These are phyloP conservation scores for Spondyliosoma cantharus DNA, from an alignment of 2,797 vertebrate species.

Conservation along the genomic window DNA sequence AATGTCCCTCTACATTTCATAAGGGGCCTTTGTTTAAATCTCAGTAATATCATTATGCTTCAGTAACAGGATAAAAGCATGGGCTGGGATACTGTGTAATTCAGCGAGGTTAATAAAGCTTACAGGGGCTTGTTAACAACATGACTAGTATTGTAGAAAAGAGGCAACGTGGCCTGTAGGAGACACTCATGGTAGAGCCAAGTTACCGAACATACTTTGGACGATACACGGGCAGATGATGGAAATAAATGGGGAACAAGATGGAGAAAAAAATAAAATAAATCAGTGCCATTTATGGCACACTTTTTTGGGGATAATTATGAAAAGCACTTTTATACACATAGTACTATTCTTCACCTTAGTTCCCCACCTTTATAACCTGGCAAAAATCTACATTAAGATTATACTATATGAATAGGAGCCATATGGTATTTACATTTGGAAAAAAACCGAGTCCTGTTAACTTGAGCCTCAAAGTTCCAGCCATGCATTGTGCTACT, in stretches of 20 bases:
- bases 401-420: constrained; percentile 82
- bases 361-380: constrained; percentile 66
- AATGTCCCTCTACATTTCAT: constrained; percentile 27
- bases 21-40: constrained; percentile 32
- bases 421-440: constrained; percentile 83
- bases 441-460: constrained; percentile 67
- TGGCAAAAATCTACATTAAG: constrained; percentile 79
- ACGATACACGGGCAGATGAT: constrained; percentile 44
- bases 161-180: constrained; percentile 24
- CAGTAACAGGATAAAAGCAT: constrained; percentile 61
- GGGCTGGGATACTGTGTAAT: constrained; percentile 41
- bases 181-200: constrained; percentile 42
- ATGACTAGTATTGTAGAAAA: constrained; percentile 37
- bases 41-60: constrained; percentile 49
- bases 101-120: constrained; percentile 50
- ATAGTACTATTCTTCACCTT: constrained; percentile 67
- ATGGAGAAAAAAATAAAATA: neutral
- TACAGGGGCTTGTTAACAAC: constrained; percentile 45
- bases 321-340: constrained; percentile 80
- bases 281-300: constrained; percentile 53
- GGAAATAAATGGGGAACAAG: constrained; percentile 39
- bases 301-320: constrained; percentile 60
- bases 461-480: constrained; percentile 68
- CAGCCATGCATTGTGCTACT: constrained; percentile 78
- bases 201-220: constrained; percentile 42